Evolutionary conservation across 2,888 invertebrate species (phyloP).

Genomic region (Horisme vitalbata): DNA sequence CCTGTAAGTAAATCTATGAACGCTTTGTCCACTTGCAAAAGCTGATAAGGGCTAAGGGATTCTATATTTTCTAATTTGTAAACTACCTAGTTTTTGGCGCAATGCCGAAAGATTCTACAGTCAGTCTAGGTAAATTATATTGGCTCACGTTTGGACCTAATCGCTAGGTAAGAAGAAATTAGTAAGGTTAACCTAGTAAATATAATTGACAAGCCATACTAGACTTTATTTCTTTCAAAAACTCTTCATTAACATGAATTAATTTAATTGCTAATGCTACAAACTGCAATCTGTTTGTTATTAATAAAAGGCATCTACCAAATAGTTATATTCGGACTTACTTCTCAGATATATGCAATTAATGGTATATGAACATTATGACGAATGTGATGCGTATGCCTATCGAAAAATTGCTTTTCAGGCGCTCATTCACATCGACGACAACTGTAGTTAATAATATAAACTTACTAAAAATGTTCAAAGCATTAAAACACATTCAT

Average conservation of each 20-base stretch:
- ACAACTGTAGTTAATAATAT: slow-evolving; percentile 37
- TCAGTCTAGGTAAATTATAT: slow-evolving; percentile 9
- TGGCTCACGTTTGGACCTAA: slow-evolving; percentile 3
- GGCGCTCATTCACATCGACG: slow-evolving; percentile 52
- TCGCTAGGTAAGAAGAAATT: slow-evolving; percentile 1
- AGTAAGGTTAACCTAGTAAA: slow-evolving; percentile 10
- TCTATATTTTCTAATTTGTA: slow-evolving; percentile 23
- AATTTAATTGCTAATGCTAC: slow-evolving; percentile 16
- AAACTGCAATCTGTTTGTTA: slow-evolving; percentile 14
- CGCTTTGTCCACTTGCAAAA: slow-evolving; percentile 22
- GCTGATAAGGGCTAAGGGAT: slow-evolving; percentile 24
- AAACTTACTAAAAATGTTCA: slow-evolving; percentile 36
- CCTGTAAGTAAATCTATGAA: slow-evolving; percentile 21
- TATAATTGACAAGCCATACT: slow-evolving; percentile 4
- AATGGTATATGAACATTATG: slow-evolving; percentile 20
- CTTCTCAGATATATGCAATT: slow-evolving; percentile 21
- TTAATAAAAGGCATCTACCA: slow-evolving; percentile 26
- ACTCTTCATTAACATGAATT: slow-evolving; percentile 6
- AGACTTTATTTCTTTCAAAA: background rate
- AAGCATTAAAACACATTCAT: slow-evolving; percentile 48
- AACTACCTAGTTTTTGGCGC: slow-evolving; percentile 15
- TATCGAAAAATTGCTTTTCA: slow-evolving; percentile 34
- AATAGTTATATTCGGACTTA: slow-evolving; percentile 30
- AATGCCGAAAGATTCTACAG: slow-evolving; percentile 12
- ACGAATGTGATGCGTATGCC: slow-evolving; percentile 20